These are phyloP conservation scores for Pocillopora meandrina DNA, from an alignment of 92 coral and sea anemone species.

Conservation along the genomic window DNA sequence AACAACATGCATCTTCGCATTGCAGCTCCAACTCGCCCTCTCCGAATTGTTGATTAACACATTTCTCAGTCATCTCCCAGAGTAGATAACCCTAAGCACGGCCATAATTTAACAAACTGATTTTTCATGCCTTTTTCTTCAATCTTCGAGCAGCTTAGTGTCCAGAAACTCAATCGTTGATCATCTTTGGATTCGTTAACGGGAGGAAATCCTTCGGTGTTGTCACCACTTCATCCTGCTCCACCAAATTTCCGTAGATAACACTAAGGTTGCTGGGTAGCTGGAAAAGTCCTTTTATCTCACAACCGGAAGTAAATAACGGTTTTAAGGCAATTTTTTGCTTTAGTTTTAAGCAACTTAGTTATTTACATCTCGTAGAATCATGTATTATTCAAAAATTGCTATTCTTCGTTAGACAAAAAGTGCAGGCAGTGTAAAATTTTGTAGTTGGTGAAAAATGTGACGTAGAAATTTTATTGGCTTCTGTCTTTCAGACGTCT, in stretches of 20 bases:
- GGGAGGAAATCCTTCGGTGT: constrained; percentile 49
- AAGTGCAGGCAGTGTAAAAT: no score
- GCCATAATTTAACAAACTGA: constrained; percentile 46
- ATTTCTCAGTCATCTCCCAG: constrained; percentile 46
- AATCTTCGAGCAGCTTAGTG: constrained; percentile 13
- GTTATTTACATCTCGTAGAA: no score
- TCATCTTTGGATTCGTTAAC: constrained; percentile 64
- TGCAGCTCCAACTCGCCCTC: constrained; percentile 33
- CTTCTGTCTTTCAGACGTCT: no score
- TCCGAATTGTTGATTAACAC: constrained; percentile 36
- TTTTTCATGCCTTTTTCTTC: constrained; percentile 32
- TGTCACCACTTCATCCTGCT: constrained; percentile 59
- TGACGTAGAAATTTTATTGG: no score
- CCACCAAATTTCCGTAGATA: constrained; percentile 67
- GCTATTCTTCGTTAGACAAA: no score
- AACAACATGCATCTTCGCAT: constrained; percentile 50
- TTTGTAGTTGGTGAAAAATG: no score
- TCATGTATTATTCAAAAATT: no score
- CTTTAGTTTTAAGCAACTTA: no score
- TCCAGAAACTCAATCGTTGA: constrained; percentile 58
- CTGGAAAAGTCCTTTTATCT: no score
- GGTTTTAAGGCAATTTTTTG: no score
- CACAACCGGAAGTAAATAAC: no score
- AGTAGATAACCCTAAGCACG: constrained; percentile 49
- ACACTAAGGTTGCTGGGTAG: constrained; percentile 43